Evolutionary conservation across 1,140 invertebrate species (phyloP), one percentile per base, ranked within the genome.

Genomic region (Atopsyche davidsoni): DNA sequence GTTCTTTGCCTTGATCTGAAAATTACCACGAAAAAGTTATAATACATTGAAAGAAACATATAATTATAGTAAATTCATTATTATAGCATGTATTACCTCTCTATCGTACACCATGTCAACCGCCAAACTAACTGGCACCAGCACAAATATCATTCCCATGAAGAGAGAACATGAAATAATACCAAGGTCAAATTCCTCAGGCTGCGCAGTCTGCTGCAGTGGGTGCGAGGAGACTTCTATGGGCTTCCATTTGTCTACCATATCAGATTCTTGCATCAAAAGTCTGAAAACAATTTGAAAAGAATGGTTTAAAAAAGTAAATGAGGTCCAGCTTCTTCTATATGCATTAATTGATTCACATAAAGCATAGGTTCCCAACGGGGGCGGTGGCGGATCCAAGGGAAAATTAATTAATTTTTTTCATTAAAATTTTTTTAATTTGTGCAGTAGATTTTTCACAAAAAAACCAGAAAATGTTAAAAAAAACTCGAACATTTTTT

Each of bases 101-200:
- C 87, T 74, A 69, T 92, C 89, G 60, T 86, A 81, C 1, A 91
- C 87, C 68, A 90, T 81, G 47, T 88, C 85, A n/a, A 87, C 79
- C 9, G 82, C 83, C 55, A 91, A 72, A 24, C 81, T 84, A 39
- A 87, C 79, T 0, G 87, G 82, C 24, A 89, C 77, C 32, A 87
- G 63, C 2, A 84, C 79, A 60, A 89, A 87, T 39, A 85, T 81
- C 79, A 89, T 82, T 9, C 86, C 87, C 60, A 90, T 79, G 49
- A 87, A 81, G 1, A 86, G 73, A 11, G 83, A 76, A 19, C 84
- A 79, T 2, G 82, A 80, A 21, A 86, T 82, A 36, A 80, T 78
- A n/a, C 79, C 80, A 23, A 82, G 62, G 61, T 86, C 85, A 58
- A 87, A 86, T 46, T 79, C 78, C 46, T 83, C 78, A 1, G 79